Evolutionary conservation across 2,888 invertebrate species (phyloP), one percentile per base, ranked within the genome.

Genomic region (Macaria liturata): DNA sequence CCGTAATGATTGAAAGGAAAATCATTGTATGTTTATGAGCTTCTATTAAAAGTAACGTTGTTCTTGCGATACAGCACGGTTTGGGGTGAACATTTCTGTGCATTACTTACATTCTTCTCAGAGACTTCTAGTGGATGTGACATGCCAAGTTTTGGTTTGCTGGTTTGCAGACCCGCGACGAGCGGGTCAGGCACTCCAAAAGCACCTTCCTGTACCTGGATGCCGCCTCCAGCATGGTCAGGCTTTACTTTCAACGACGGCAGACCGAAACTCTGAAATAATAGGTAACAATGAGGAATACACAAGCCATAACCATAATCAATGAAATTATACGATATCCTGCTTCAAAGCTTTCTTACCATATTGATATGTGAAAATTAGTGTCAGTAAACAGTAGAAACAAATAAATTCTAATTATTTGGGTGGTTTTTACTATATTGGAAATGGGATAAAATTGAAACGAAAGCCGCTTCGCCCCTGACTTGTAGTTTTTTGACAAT

Each of bases 101-200:
- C 43, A 7, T 3, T 48, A 86, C 93, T 93, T 92, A 96, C 96
- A 82, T 94, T 94, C 75, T 82, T 87, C 81, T 95, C 95, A 3
- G 95, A 94, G 31, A 83, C 76, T 81, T 95, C 94, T 55, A 97
- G 73, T 0, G 96, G 95, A 88, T 97, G 96, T 49, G 91, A 76
- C 47, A 82, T 76, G 61, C 93, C 93, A 52, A 94, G 71, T 66
- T 89, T 92, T 34, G 90, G 83, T 72, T 89, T 93, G 1, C 92
- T 87, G 3, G 92, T 86, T 49, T 88, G 81, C 44, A 95, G 78
- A 1, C 95, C 95, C 59, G 84, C 87, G 32, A 93, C 87, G 84
- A 96, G 93, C 0, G 94, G 90, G 74, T 94, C 93, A 6, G 95
- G 94, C 6, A 95, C 88, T 49, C 95, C 96, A 79, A 94, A 95